Base-by-base conservation (phyloP, 1,140 invertebrate genomes). In the Brachionus rotundiformis region DNA sequence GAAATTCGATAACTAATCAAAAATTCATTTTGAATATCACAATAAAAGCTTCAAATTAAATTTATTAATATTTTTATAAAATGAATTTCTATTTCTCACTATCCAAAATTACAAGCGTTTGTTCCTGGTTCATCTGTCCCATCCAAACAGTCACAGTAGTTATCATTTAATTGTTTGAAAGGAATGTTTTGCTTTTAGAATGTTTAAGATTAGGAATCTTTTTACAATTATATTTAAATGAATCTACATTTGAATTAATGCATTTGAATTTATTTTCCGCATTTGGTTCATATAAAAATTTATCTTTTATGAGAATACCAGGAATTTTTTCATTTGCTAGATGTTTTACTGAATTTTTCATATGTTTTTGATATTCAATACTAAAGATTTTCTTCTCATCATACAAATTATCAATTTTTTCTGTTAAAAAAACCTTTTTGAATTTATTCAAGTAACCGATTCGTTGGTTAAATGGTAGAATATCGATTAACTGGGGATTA, bases 101-200 rank as follows among this genome's bases (percentile, higher is more conserved):
- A 65, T 25, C 59, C 36, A 71, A 65, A 65, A 6, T 63, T 19
- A 49, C 79, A 81, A 8, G 79, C 79, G 25, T n/a, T 47, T 39
- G 79, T 81, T 23, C 59, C 54, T 11, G 79, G 79, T 65, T 81
- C 79, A 31, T 81, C 79, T 10, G 59, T 39, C 1, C 79, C 79
- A 41, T 81, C 79, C 10, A 33, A 10, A 65, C 79, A 81, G 29
- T 81, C 79, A 44, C 79, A 81, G 27, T 41, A 81, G 49, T 81
- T 36, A 81, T 81, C 79, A 54, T 81, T 81, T 19, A 81, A 25
- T 39, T 33, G 19, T 23, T 54, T n/a, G 31, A 16, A 79, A 8
- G 19, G n/a, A 23, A 79, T 59, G 10, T 10, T 11, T 79, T 79
- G 76, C 76, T 79, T 33, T 77, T 77, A 36, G 36, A 77, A 29